phyloP scores from a whole-genome alignment of 2,888 invertebrate genomes.

The Linnaemya tessellans region DNA sequence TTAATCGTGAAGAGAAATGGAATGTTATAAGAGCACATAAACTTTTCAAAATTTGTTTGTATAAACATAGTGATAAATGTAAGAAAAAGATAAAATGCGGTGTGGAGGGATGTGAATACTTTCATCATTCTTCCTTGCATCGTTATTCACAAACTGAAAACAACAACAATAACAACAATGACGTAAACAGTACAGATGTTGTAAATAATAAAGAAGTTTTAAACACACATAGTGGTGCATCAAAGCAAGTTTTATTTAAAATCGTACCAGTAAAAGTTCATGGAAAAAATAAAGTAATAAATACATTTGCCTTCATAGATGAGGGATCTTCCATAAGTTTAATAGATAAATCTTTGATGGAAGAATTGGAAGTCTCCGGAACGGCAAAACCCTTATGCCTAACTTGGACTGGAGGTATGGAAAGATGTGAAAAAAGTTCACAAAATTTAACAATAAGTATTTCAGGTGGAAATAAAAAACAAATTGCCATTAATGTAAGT shows the following conservation, averaged over 20 bases:
- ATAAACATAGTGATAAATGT: conserved; percentile 21
- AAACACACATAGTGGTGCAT: not conserved
- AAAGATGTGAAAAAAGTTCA: conserved; percentile 24
- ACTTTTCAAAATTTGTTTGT: conserved; percentile 25
- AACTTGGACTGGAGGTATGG: not conserved
- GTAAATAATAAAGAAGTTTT: too few relatives aligned
- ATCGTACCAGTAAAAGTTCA: conserved; percentile 4
- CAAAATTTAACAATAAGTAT: conserved; percentile 35
- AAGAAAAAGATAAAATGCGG: conserved; percentile 17
- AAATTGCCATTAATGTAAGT: conserved; percentile 9
- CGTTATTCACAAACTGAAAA: not conserved
- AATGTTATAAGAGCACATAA: not conserved
- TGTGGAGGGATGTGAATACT: not conserved
- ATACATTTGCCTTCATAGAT: too few relatives aligned
- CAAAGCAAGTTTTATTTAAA: conserved; percentile 10
- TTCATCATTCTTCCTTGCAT: conserved; percentile 1
- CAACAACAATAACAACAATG: not conserved
- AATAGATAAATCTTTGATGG: conserved; percentile 5
- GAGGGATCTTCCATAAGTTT: too few relatives aligned
- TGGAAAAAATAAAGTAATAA: too few relatives aligned
- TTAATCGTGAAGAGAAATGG: conserved; percentile 24
- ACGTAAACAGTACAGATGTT: not conserved
- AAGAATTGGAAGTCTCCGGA: conserved; percentile 7
- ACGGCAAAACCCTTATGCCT: conserved; percentile 1
- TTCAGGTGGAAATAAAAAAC: conserved; percentile 21